phyloP scores from a whole-genome alignment of 2,797 vertebrate species.

The Lutjanus campechanus region DNA sequence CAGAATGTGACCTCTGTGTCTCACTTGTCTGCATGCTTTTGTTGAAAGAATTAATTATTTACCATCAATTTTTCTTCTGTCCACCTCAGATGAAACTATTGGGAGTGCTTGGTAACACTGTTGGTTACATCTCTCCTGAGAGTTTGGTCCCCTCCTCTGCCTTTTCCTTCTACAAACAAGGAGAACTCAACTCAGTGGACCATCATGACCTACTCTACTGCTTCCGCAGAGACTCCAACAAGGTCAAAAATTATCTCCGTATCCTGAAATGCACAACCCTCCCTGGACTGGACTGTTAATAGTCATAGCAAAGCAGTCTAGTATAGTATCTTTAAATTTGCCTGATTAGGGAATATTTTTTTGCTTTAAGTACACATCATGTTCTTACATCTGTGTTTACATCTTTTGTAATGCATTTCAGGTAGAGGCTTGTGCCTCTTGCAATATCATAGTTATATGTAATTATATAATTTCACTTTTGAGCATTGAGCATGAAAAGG shows the following conservation, averaged over 20 bases:
- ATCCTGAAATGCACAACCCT: slow-evolving; percentile 84
- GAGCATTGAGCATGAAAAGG: slow-evolving; percentile 22
- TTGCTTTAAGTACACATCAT: slow-evolving; percentile 2
- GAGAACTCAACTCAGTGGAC: slow-evolving; percentile 71
- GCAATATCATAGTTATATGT: background rate
- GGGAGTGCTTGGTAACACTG: slow-evolving; percentile 80
- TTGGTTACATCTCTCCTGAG: slow-evolving; percentile 68
- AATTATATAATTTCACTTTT: background rate
- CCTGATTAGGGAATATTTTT: background rate
- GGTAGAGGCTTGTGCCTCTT: background rate
- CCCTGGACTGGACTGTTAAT: slow-evolving; percentile 78
- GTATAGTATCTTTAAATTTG: background rate
- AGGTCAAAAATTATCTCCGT: slow-evolving; percentile 84
- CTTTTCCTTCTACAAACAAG: slow-evolving; percentile 60
- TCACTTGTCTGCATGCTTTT: background rate
- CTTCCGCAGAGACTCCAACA: slow-evolving; percentile 86
- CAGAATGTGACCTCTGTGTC: background rate
- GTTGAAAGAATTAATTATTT: background rate
- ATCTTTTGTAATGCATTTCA: background rate
- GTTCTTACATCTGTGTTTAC: background rate
- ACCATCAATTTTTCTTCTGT: background rate
- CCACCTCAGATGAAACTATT: slow-evolving; percentile 80
- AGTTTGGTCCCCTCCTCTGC: slow-evolving; percentile 56
- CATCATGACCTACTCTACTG: slow-evolving; percentile 85
- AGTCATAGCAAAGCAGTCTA: background rate